Conservation (phyloP, 2,797 vertebrate species). For the Staurois parvus region DNA sequence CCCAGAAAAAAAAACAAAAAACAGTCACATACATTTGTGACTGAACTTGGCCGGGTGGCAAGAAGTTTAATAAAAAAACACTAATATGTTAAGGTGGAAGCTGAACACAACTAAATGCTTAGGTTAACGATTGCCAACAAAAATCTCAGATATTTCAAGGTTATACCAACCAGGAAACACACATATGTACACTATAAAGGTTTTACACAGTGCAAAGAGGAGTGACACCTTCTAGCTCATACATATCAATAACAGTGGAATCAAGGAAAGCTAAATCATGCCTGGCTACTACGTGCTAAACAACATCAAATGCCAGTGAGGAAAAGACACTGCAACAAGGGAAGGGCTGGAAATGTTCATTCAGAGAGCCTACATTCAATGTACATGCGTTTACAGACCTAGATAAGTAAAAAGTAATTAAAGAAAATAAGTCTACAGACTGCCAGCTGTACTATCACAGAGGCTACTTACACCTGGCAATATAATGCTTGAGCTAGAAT, state of each 20-base stretch:
- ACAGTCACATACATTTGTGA: too few species aligned
- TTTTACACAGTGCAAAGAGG: background rate
- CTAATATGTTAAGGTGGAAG: too few species aligned
- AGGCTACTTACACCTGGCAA: background rate
- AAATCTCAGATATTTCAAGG: slow-evolving; percentile 26
- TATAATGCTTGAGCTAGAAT: background rate
- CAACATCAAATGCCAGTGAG: background rate
- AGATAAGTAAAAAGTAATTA: background rate
- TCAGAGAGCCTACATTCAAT: background rate
- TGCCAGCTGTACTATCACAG: background rate
- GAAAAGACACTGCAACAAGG: too few species aligned
- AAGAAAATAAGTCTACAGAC: background rate
- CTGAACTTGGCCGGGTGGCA: too few species aligned
- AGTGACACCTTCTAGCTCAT: background rate
- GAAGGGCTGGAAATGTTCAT: background rate
- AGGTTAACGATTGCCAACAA: slow-evolving; percentile 23
- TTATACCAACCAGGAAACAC: background rate
- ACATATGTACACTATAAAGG: background rate
- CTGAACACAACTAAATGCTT: background rate
- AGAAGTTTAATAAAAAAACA: too few species aligned
- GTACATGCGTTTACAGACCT: background rate
- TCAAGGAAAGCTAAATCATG: background rate
- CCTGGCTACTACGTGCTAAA: too few species aligned
- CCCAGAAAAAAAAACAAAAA: too few species aligned
- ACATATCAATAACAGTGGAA: background rate